These are phyloP conservation scores for Galeopterus variegatus DNA, from an alignment of 2,113 vertebrate genomes.

Conservation along the genomic window DNA sequence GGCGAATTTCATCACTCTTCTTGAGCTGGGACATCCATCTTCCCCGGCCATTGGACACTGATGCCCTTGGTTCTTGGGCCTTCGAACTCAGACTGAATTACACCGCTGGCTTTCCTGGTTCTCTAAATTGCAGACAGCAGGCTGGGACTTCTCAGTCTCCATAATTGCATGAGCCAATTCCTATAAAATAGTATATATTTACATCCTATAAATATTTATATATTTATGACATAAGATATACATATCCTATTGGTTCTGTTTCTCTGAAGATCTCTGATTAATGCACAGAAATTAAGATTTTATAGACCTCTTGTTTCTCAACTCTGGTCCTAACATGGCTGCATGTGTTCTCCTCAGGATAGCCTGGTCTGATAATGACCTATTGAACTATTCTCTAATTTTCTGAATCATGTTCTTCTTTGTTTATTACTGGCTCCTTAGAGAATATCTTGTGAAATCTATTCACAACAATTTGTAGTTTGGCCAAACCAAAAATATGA, in stretches of 20 bases:
- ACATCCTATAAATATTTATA: neutral
- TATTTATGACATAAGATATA: neutral
- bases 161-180: neutral
- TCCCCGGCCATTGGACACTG: neutral
- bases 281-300: neutral
- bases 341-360: neutral
- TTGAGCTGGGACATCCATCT: neutral
- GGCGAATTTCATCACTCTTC: neutral
- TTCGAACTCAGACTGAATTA: neutral
- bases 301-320: neutral
- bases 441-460: constrained; percentile 4
- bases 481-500: neutral
- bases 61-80: neutral
- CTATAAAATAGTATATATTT: neutral
- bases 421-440: neutral
- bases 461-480: neutral
- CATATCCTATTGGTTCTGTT: neutral
- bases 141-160: neutral
- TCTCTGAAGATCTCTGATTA: neutral
- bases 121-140: neutral
- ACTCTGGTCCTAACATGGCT: neutral
- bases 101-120: neutral
- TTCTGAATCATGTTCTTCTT: neutral
- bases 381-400: neutral
- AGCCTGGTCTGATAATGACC: neutral